These are phyloP conservation scores for Acleris sparsana DNA, from an alignment of 2,888 invertebrate genomes.

Conservation along the genomic window DNA sequence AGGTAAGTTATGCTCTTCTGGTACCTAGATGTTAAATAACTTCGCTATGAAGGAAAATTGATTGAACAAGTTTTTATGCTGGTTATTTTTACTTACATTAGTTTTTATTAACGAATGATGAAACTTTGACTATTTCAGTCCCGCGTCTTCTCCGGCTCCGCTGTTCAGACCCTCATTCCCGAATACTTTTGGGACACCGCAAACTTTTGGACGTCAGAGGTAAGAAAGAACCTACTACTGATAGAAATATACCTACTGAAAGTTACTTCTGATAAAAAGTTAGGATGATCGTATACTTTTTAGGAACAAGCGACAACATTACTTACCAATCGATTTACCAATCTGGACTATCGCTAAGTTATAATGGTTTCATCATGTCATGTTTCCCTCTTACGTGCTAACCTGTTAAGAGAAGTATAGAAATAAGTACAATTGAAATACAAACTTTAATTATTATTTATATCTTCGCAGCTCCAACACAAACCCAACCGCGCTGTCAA, in stretches of 20 bases:
- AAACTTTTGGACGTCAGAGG: slow-evolving; percentile 75
- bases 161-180: slow-evolving; percentile 89
- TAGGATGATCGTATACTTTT: too few species aligned
- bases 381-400: too few species aligned
- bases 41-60: too few species aligned
- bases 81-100: too few species aligned
- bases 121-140: slow-evolving; percentile 65
- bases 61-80: background rate
- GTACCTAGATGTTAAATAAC: background rate
- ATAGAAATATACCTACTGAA: too few species aligned
- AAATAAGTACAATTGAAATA: background rate
- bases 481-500: slow-evolving; percentile 67
- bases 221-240: slow-evolving; percentile 41
- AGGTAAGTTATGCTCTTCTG: slow-evolving; percentile 54
- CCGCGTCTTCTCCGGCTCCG: slow-evolving; percentile 85
- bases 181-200: slow-evolving; percentile 87
- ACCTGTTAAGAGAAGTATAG: too few species aligned
- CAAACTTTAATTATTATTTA: background rate
- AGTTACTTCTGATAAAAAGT: too few species aligned
- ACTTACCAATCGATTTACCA: too few species aligned
- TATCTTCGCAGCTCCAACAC: slow-evolving; percentile 62
- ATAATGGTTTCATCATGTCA: too few species aligned
- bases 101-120: background rate
- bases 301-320: too few species aligned
- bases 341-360: too few species aligned